These are phyloP conservation scores for Galerucella pusilla DNA, from an alignment of 2,888 invertebrate species.

Conservation along the genomic window DNA sequence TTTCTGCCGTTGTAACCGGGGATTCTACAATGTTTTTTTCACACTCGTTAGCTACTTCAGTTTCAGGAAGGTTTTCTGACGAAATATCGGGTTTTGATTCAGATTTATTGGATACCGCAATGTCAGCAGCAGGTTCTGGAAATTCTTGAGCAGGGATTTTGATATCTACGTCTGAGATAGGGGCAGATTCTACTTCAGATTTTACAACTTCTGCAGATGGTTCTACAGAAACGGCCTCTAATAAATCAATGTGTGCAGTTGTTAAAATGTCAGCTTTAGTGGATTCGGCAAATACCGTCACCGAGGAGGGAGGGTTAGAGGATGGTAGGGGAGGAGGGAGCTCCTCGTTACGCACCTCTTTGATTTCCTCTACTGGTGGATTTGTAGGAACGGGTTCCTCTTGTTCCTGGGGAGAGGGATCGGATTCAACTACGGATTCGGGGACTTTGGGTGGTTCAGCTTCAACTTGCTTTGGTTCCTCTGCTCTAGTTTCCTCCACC, in stretches of 20 bases:
- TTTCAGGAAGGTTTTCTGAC: slow-evolving; percentile 1
- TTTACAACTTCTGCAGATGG: not conserved
- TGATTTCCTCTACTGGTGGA: slow-evolving; percentile 55
- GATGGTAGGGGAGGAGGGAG: slow-evolving; percentile 79
- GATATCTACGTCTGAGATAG: not conserved
- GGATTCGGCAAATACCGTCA: slow-evolving; percentile 78
- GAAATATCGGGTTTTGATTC: not conserved
- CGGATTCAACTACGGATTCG: slow-evolving; percentile 51
- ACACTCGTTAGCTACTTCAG: not conserved
- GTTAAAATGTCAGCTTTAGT: slow-evolving; percentile 70
- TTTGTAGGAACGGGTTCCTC: slow-evolving; percentile 51
- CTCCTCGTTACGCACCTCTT: slow-evolving; percentile 73
- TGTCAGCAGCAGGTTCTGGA: not conserved
- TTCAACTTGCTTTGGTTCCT: slow-evolving; percentile 36
- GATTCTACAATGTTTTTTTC: not conserved
- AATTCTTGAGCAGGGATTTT: slow-evolving; percentile 9
- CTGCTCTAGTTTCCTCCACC: slow-evolving; percentile 31
- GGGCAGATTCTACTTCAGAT: slow-evolving; percentile 12
- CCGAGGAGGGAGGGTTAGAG: slow-evolving; percentile 80
- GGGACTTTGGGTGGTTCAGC: slow-evolving; percentile 46
- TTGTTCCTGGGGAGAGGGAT: slow-evolving; percentile 51
- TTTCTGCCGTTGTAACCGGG: not conserved
- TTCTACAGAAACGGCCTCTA: slow-evolving; percentile 43
- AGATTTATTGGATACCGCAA: not conserved
- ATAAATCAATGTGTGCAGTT: slow-evolving; percentile 54